These are phyloP conservation scores for Halichoerus grypus DNA, from an alignment of 2,113 vertebrate genomes.

Conservation along the genomic window DNA sequence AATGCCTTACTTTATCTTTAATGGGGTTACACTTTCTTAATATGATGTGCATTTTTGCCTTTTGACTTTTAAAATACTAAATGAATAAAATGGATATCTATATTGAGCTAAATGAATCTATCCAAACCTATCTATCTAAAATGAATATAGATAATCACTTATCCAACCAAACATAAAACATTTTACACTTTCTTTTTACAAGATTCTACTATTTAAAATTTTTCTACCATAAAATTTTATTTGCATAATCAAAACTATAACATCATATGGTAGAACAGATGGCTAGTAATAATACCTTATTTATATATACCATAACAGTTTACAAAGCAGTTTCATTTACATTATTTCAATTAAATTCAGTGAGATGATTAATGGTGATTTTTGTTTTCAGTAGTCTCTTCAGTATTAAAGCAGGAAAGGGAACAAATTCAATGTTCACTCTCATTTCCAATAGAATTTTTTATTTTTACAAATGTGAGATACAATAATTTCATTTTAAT, in stretches of 20 bases:
- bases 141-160: not conserved
- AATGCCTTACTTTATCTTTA: not conserved
- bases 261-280: slow-evolving; percentile 56
- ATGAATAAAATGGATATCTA: not conserved
- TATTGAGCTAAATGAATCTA: not conserved
- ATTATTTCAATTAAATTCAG: slow-evolving; percentile 64
- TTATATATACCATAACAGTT: slow-evolving; percentile 58
- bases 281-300: slow-evolving; percentile 50
- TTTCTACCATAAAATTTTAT: slow-evolving; percentile 46
- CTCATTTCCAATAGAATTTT: not conserved
- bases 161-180: not conserved
- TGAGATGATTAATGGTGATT: slow-evolving; percentile 37
- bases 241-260: slow-evolving; percentile 57
- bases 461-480: not conserved
- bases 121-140: not conserved
- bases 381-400: slow-evolving; percentile 43
- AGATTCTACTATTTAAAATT: not conserved
- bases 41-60: not conserved
- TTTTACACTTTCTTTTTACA: slow-evolving; percentile 8
- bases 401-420: not conserved
- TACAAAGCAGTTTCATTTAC: slow-evolving; percentile 55
- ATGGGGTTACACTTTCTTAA: not conserved
- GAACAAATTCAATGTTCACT: not conserved
- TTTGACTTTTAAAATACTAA: slow-evolving; percentile 36
- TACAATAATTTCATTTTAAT: not conserved